A percentile compares a stretch with the other conserved stretches of the same genome.
phyloP scores from a whole-genome alignment of 2,797 vertebrate species.

The Sandelia bainsii region DNA sequence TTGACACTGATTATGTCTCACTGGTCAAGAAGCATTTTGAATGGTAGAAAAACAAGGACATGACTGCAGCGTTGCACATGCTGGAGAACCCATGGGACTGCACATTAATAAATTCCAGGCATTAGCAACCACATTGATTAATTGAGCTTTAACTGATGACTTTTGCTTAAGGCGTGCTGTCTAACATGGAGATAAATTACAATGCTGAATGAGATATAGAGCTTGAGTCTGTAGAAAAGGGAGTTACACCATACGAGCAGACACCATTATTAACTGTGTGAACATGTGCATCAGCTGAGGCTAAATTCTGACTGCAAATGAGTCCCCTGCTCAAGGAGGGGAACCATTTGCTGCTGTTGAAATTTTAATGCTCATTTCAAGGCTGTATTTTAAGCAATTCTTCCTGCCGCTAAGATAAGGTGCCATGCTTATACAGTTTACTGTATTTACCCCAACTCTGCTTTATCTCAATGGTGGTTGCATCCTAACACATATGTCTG shows the following conservation, averaged over 20 bases:
- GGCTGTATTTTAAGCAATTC: constrained; percentile 31
- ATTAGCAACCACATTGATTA: constrained; percentile 26
- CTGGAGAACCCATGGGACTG: background rate
- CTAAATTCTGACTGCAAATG: constrained; percentile 24
- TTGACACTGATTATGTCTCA: too few relatives aligned
- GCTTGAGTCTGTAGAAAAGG: constrained; percentile 4
- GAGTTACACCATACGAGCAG: background rate
- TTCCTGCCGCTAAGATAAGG: constrained; percentile 17
- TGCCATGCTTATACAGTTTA: background rate
- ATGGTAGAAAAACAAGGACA: too few relatives aligned
- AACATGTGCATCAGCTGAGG: constrained; percentile 18
- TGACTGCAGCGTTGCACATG: background rate
- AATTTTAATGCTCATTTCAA: constrained; percentile 35
- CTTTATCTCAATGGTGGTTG: background rate
- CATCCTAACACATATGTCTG: constrained; percentile 2
- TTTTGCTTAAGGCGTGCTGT: constrained; percentile 29
- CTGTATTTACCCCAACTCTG: background rate
- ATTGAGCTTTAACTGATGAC: constrained; percentile 31
- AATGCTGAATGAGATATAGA: background rate
- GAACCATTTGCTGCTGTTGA: constrained; percentile 6
- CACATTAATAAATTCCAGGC: constrained; percentile 27
- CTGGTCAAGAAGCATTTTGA: too few relatives aligned
- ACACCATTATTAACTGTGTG: constrained; percentile 3
- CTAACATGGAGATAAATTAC: constrained; percentile 6
- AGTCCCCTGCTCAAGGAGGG: constrained; percentile 25